Percentiles rank a stretch among this genome's conserved stretches.
phyloP scores from a whole-genome alignment of 2,113 vertebrate genomes.

The Gymnocephalus cernua region DNA sequence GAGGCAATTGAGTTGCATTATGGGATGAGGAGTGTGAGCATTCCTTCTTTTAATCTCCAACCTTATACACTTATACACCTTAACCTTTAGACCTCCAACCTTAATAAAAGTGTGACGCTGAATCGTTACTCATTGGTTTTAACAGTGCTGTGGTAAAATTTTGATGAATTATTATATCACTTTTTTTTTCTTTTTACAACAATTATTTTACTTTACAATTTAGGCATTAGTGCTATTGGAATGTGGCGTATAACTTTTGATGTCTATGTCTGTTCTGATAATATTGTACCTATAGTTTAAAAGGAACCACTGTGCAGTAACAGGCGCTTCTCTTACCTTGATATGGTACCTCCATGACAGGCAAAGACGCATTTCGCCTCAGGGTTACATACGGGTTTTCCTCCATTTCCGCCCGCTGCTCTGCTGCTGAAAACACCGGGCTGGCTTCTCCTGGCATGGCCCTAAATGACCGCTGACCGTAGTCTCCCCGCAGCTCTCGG shows the following conservation, averaged over 20 bases:
- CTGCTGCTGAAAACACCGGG: constrained; percentile 4
- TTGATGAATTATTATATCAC: neutral
- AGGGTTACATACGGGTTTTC: constrained; percentile 64
- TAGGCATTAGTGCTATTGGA: neutral
- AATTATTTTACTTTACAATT: too few species aligned
- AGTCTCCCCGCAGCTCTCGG: constrained; percentile 82
- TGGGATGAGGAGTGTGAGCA: neutral
- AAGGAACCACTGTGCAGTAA: neutral
- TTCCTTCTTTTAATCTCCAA: neutral
- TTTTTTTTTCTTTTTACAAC: neutral
- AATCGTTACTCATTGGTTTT: neutral
- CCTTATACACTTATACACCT: too few species aligned
- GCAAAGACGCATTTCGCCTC: constrained; percentile 71
- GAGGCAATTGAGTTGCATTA: neutral
- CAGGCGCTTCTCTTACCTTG: constrained; percentile 82
- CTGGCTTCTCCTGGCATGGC: constrained; percentile 1
- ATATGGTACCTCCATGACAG: constrained; percentile 69
- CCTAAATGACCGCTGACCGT: constrained; percentile 50
- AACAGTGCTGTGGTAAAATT: too few species aligned
- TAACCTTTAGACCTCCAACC: neutral
- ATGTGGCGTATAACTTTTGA: neutral
- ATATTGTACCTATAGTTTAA: neutral
- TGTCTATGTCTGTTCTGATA: neutral
- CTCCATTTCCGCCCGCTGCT: constrained; percentile 14
- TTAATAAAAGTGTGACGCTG: neutral